Base-by-base conservation (phyloP, 2,113 vertebrate genomes). In the Osmerus mordax region DNA sequence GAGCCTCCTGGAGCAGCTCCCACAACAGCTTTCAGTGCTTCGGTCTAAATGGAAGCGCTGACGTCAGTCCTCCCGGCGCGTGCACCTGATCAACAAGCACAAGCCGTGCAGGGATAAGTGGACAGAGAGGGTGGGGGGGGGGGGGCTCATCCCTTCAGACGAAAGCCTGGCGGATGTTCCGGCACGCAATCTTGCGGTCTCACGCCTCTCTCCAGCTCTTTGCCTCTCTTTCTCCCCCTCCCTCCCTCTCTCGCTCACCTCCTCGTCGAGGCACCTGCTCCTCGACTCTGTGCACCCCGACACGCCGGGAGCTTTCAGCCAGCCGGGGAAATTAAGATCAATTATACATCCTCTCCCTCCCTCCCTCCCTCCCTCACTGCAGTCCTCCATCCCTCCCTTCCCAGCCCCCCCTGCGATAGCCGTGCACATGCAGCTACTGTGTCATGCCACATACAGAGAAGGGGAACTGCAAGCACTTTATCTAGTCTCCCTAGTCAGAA, bases 291-390 rank as follows among this genome's bases (percentile, higher is more conserved):
- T 41, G 58, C 47, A 65, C 62, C 55, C 32, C 3, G 23, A 64
- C 15, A 12, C 14, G 15, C 36, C 16, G 23, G 32, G 65, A 58
- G 41, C 67, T 41, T 29, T 21, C 3, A 80, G 72, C 19, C 41
- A 53, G 0, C 60, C 41, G 13, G 54, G 72, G 75, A 76, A 77
- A 75, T 71, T 53, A 66, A 78, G 61, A 51, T 58, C 69, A 78
- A 81, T 84, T 73, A 58, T 61, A 4, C 54, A 69, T 64, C 76
- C 0, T 52, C 28, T 59, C 2, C 54, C 67, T 15, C 54, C 2
- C 29, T 70, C 55, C 14, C 68, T 60, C 47, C 4, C 25, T 58
- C 2, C 36, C 68, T 60, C 47, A 18, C 68, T 62, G 15, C 19
- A 63, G 13, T 54, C 7, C 13, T 71, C 62, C 25, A 66, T n/a